Base-by-base conservation (phyloP, 2,888 invertebrate species). In the Callyntrura sp. region DNA sequence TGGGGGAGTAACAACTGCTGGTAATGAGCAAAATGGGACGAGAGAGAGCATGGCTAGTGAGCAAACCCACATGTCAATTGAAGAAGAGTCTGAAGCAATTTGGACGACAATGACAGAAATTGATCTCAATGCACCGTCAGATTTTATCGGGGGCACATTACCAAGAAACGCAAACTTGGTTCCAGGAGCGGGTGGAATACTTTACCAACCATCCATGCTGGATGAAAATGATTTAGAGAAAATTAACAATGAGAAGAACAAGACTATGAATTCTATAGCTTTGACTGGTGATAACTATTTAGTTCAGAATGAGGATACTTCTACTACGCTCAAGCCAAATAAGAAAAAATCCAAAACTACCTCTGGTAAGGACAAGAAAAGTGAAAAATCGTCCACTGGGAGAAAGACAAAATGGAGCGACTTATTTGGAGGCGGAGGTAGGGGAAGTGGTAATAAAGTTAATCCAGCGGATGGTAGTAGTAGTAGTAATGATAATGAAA, bases 61-160 rank as follows among this genome's bases (percentile, higher is more conserved):
- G 0, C 3, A 48, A 1, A 68, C 57, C 5, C 51, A 78, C 14
- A 65, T 84, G 79, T 90, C 90, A 6, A 83, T 86, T 65, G 90
- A 90, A 35, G 73, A 88, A 51, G 92, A 92, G 60, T 91, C 91
- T 4, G 93, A 93, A 79, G 90, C 83, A 4, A 92, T 92, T 79
- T 93, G 93, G 93, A 92, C 92, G 0, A 92, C 93, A 8, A 93
- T 93, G 93, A 93, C 93, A 51, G 93, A 93, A 90, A 93, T 93
- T 89, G 93, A 93, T 91, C 91, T 93, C 68, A 93, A 92, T 73
- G 90, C 90, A 65, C 89, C 88, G 2, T 89, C 88, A 1, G 88
- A 84, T 45, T 88, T 83, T 65, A 88, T 88, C 76, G 88, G 88
- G 17, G 88, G 88, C n/a, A 88, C 83, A 5, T 51, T 88, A 28